Evolutionary conservation across 2,888 invertebrate genomes (phyloP), one percentile per base, ranked within the genome.

Genomic region (Acrobasis consociella): DNA sequence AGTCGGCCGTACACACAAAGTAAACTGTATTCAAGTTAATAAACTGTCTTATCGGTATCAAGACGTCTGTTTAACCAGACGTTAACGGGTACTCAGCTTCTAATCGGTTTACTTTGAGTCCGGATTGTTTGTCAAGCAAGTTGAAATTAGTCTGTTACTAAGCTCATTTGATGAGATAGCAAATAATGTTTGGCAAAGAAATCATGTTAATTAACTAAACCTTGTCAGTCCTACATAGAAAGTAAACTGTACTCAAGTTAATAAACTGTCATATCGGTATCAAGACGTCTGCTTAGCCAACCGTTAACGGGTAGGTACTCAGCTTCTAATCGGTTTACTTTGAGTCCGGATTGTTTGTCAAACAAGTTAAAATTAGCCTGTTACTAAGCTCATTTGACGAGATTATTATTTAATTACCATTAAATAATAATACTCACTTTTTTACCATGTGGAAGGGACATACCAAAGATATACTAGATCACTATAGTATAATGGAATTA

Each of bases 61-160:
- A 49, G 11, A 51, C 60, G 60, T 38, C 3, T 22, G 58, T 37
- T n/a, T n/a, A 37, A 9, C 37, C 38, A 39, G 59, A 15, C 16
- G 39, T 60, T 51, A 51, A 51, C 60, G 59, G 59, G 10, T 50
- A 59, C 59, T 59, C 51, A 38, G 52, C 51, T 39, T 11, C 39
- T 60, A 51, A 60, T 60, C 60, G 60, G 60, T 60, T 60, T 60
- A 51, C 60, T 60, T n/a, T 51, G 3, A 50, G 49, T 50, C 50
- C 37, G 51, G 42, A 51, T 39, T 51, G 51, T 52, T 60, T 52
- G 60, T n/a, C 60, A 60, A 60, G 52, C 60, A 51, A 52, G 42
- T 22, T 22, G 11, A 17, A 17, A 56, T 42, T 56, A 38, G 56
- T 15, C 42, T 16, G 16, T 17, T 42, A 55, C 55, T 38, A 9